phyloP scores from a whole-genome alignment of 53 echinoderm and acorn worm species.

The Crossaster papposus region DNA sequence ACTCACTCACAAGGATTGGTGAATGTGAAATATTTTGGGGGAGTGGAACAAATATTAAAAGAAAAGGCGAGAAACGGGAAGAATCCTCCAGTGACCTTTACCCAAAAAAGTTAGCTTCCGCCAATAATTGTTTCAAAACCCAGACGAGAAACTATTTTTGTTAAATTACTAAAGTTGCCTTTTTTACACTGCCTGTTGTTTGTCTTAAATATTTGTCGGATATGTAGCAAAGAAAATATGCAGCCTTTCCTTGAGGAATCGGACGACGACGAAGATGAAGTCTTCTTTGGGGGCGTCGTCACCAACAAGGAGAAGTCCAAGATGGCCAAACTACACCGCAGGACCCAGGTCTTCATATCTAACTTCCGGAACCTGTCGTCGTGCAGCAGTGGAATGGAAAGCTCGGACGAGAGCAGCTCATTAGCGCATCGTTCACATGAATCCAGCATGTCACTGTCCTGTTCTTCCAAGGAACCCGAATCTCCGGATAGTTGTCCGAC shows the following conservation, averaged over 20 bases:
- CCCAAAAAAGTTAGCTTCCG: no score
- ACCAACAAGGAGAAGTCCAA: constrained; percentile 71
- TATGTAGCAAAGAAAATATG: constrained; percentile 40
- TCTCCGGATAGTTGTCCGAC: not conserved
- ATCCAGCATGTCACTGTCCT: not conserved
- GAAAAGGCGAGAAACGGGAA: no score
- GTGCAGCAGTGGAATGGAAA: not conserved
- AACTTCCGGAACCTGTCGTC: constrained; percentile 51
- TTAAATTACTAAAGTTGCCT: no score
- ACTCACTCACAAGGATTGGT: no score
- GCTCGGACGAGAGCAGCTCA: constrained; percentile 20
- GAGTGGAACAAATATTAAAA: no score
- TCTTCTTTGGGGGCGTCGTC: constrained; percentile 82
- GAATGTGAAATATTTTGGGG: no score
- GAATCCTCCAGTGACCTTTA: no score
- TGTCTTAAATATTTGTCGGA: no score
- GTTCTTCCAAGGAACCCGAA: not conserved
- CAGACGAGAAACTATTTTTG: no score
- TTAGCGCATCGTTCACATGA: not conserved
- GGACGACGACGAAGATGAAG: constrained; percentile 57
- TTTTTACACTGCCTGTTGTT: not conserved
- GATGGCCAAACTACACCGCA: constrained; percentile 75
- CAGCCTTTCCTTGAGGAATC: not conserved
- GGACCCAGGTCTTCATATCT: constrained; percentile 70
- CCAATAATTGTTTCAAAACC: no score